phyloP scores from a whole-genome alignment of 2,113 vertebrate genomes.

The Heptranchias perlo region DNA sequence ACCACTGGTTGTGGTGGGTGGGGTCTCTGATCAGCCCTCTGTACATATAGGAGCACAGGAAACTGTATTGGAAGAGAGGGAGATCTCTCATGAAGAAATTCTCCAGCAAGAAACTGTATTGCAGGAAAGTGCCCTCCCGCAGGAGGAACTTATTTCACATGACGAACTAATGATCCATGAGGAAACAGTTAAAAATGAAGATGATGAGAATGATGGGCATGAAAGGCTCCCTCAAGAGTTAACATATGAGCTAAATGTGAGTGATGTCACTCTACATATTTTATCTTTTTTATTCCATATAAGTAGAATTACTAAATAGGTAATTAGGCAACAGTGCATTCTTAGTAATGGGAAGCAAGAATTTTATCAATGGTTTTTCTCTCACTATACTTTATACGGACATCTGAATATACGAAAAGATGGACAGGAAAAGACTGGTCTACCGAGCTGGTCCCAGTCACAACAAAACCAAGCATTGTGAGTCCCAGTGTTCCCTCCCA shows the following conservation, averaged over 20 bases:
- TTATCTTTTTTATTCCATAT: background rate
- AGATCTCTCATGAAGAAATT: conserved; percentile 80
- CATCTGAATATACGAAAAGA: background rate
- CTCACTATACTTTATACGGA: background rate
- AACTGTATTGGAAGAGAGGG: conserved; percentile 79
- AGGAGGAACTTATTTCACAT: conserved; percentile 86
- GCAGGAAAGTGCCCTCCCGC: conserved; percentile 73
- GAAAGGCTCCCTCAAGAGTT: conserved; percentile 85
- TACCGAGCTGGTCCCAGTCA: background rate
- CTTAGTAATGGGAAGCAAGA: background rate
- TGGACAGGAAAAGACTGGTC: background rate
- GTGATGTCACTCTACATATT: background rate
- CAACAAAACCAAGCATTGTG: background rate
- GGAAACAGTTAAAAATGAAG: conserved; percentile 85
- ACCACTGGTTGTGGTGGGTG: conserved; percentile 65
- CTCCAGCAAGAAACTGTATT: conserved; percentile 72
- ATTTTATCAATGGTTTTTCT: background rate
- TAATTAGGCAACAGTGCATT: background rate
- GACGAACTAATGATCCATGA: conserved; percentile 97
- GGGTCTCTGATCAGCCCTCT: conserved; percentile 62
- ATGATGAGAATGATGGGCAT: conserved; percentile 71
- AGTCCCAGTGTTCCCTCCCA: background rate
- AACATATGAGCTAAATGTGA: conserved; percentile 57
- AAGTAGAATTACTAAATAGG: background rate
- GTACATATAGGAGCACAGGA: conserved; percentile 63